Evolutionary conservation across 1,140 invertebrate genomes (phyloP).

Genomic region (Tetramorium simillimum): DNA sequence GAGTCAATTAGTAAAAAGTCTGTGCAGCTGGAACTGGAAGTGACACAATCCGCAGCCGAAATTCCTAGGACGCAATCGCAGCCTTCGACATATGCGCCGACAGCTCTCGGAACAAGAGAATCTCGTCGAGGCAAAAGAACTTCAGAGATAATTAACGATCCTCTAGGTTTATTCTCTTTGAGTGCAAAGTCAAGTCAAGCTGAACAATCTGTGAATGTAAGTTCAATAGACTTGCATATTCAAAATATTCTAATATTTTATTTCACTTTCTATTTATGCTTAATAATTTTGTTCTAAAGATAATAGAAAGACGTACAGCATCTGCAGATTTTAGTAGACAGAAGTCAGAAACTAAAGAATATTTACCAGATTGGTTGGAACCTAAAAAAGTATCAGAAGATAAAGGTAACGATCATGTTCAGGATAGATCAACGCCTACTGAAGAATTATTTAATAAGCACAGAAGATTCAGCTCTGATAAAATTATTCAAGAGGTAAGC

Average conservation of each 20-base stretch:
- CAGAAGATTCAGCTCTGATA: slow-evolving; percentile 35
- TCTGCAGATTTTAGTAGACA: slow-evolving; percentile 19
- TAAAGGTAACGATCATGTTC: slow-evolving; percentile 52
- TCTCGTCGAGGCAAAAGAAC: slow-evolving; percentile 75
- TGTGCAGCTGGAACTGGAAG: slow-evolving; percentile 36
- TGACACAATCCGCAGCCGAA: slow-evolving; percentile 49
- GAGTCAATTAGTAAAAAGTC: slow-evolving; percentile 47
- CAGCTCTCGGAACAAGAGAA: slow-evolving; percentile 67
- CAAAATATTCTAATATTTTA: not conserved
- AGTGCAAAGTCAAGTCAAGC: slow-evolving; percentile 44
- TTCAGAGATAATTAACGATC: slow-evolving; percentile 73
- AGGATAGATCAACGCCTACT: slow-evolving; percentile 13
- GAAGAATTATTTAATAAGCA: slow-evolving; percentile 28
- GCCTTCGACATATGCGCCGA: slow-evolving; percentile 57
- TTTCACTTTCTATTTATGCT: not conserved
- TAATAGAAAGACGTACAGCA: slow-evolving; percentile 30
- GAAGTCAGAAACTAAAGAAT: slow-evolving; percentile 62
- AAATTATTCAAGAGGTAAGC: slow-evolving; percentile 45
- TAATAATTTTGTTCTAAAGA: slow-evolving; percentile 45
- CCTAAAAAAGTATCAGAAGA: slow-evolving; percentile 70
- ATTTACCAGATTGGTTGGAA: slow-evolving; percentile 82
- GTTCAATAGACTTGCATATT: not conserved
- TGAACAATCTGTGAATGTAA: slow-evolving; percentile 57
- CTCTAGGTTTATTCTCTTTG: slow-evolving; percentile 75
- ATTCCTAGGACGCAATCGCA: slow-evolving; percentile 36